These are phyloP conservation scores for Melanogrammus aeglefinus DNA, from an alignment of 2,797 vertebrate genomes.

Conservation along the genomic window DNA sequence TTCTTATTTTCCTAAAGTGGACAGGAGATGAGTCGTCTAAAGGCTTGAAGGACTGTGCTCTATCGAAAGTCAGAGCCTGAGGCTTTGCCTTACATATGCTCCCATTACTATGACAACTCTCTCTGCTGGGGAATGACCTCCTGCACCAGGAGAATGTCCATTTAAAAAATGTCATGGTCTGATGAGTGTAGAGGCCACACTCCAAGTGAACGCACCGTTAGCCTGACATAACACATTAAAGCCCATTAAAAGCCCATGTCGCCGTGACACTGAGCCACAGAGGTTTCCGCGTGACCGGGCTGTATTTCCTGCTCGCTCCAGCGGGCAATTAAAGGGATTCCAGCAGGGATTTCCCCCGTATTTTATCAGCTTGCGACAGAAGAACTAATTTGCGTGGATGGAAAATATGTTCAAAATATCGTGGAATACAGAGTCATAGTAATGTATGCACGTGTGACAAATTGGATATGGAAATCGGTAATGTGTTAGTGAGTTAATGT, in stretches of 20 bases:
- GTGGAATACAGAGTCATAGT: not conserved
- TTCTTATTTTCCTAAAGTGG: not conserved
- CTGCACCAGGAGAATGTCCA: not conserved
- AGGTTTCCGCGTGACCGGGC: not conserved
- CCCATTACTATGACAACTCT: not conserved
- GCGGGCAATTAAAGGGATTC: not conserved
- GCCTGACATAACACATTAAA: conserved; percentile 5
- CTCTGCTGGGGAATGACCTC: not conserved
- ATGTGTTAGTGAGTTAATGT: not conserved
- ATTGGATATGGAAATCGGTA: not conserved
- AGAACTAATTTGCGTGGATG: not conserved
- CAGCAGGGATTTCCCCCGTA: not conserved
- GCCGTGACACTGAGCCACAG: conserved; percentile 21
- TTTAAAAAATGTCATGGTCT: conserved; percentile 12
- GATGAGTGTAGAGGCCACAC: conserved; percentile 6
- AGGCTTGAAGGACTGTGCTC: not conserved
- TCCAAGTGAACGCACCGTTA: conserved; percentile 14
- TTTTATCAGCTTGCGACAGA: not conserved
- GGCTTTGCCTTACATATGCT: not conserved
- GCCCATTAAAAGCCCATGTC: conserved; percentile 24
- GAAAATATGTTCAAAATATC: not conserved
- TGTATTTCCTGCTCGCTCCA: not conserved
- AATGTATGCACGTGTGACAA: not conserved
- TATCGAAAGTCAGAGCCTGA: not conserved
- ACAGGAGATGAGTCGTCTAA: not conserved